Evolutionary conservation across 2,888 invertebrate species (phyloP).

Genomic region (Rotaria sp.): DNA sequence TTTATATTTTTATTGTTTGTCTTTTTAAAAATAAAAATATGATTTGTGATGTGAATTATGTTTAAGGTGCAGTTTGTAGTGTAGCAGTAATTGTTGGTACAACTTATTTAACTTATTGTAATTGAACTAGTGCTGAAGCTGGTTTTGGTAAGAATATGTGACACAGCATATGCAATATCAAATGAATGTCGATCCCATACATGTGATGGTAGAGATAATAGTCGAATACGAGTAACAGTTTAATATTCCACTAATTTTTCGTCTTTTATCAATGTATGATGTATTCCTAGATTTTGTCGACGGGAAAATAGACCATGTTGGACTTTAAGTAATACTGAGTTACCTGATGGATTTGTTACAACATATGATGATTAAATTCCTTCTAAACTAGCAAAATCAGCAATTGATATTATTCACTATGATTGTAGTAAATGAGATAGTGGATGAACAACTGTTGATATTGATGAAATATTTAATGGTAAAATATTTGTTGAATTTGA

Average conservation of each 20-base stretch:
- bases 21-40: neutral
- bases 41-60: too few relatives aligned
- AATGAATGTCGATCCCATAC: neutral
- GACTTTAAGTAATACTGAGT: neutral
- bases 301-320: neutral
- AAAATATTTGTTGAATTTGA: constrained; percentile 23
- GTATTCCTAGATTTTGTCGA: neutral
- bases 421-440: constrained; percentile 34
- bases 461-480: neutral
- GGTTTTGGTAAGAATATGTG: neutral
- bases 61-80: too few relatives aligned
- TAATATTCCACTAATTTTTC: neutral
- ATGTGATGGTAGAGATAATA: neutral
- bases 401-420: neutral
- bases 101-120: neutral
- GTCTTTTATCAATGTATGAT: neutral
- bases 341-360: neutral
- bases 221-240: neutral
- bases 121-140: neutral
- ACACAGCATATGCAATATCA: constrained; percentile 13
- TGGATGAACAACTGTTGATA: neutral
- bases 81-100: neutral
- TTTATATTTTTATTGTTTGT: too few relatives aligned
- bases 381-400: neutral
- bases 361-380: neutral